A percentile compares a stretch with the other conserved stretches of the same genome.
Conservation (phyloP, 1,140 invertebrate species). For the Temnothorax curvispinosus region DNA sequence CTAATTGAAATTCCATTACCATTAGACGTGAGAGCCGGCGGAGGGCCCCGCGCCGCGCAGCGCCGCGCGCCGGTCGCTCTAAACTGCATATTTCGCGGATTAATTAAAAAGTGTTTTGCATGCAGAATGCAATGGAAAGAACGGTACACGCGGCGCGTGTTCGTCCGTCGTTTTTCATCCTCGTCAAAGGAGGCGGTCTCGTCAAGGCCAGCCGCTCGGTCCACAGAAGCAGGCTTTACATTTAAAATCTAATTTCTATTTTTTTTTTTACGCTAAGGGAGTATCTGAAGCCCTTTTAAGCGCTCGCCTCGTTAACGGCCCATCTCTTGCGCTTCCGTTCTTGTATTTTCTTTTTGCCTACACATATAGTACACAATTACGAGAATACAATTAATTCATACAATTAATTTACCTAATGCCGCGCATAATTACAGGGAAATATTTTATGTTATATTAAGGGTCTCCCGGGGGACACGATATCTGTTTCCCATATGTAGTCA, state of each 20-base stretch:
- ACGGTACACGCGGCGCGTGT: conserved; percentile 26
- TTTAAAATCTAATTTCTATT: conserved; percentile 42
- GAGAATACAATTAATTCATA: not conserved
- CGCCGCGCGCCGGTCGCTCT: not conserved
- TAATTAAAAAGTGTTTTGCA: conserved; percentile 75
- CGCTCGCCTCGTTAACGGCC: conserved; percentile 26
- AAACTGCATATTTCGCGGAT: conserved; percentile 65
- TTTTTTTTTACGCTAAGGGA: conserved; percentile 13
- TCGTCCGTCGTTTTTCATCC: conserved; percentile 14
- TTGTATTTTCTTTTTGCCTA: not conserved
- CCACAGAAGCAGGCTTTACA: conserved; percentile 39
- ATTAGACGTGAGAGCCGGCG: conserved; percentile 30
- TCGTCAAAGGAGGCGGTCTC: conserved; percentile 30
- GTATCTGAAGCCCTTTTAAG: conserved; percentile 39
- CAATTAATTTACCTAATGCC: not conserved
- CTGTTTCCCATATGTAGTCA: not conserved
- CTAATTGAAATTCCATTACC: conserved; percentile 72
- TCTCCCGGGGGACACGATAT: not conserved
- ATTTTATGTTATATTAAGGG: not conserved
- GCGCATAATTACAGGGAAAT: not conserved
- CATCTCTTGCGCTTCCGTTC: not conserved
- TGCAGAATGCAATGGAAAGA: conserved; percentile 58
- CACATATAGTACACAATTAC: not conserved
- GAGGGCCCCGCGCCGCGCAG: not conserved
- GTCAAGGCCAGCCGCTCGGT: not conserved